Evolutionary conservation across 2,888 invertebrate species (phyloP), one percentile per base, ranked within the genome.

Genomic region (Tenthredo scrophulariae): DNA sequence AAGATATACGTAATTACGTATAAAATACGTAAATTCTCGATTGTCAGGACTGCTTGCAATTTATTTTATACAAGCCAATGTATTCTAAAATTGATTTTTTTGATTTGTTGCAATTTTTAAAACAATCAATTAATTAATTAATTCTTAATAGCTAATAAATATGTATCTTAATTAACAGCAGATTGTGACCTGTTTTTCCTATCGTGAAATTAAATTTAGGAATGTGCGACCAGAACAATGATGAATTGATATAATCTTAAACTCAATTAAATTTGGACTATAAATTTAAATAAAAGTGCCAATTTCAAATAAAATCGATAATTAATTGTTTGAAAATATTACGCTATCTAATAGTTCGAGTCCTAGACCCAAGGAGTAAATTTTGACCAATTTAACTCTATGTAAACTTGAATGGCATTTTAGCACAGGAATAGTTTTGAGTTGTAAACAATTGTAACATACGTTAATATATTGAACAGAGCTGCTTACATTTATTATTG

Each of bases 51-150:
- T 18, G 26, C 50, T 29, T 75, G 50, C 50, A 29, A 75, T 75
- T 75, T 50, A n/a, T 7, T 18, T 77, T 50, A 46, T 54, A 33
- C 77, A 50, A 50, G 77, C 50, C 50, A 29, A 54, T 77, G 50
- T 43, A 74, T 43, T 74, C 13, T 40, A 75, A 85, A 79, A 62
- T 62, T 54, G 13, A 72, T 65, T 43, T 50, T 84, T 43, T 84
- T n/a, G 70, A 33, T 37, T 62, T 15, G 46, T 67, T 50, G 15
- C 50, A n/a, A 29, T 72, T 82, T 65, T 70, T 37, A 7, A 29
- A 67, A 46, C 46, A 84, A 84, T 18, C 13, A 74, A 84, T 58
- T 33, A 84, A 84, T n/a, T 3, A 74, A 84, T 77, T 50, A 74
- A 75, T 54, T 54, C 62, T 65, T 79, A 77, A 65, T 43, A 54